These are phyloP conservation scores for Erebia epiphron DNA, from an alignment of 2,888 invertebrate genomes.

Conservation along the genomic window DNA sequence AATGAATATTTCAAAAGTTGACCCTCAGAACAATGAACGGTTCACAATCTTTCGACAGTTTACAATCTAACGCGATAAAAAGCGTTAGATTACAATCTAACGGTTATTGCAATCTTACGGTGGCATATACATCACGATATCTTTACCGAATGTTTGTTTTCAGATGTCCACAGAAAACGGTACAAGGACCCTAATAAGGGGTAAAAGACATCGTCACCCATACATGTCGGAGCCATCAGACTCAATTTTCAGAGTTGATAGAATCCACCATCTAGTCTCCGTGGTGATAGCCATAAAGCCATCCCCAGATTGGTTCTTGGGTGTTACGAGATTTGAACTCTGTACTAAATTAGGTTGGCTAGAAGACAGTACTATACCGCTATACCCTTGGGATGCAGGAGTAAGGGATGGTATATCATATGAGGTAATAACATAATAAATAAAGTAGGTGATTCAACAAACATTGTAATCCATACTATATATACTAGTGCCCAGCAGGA, in stretches of 20 bases:
- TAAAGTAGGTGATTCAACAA: no score
- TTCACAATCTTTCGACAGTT: no score
- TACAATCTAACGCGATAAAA: no score
- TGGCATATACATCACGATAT: no score
- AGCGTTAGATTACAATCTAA: no score
- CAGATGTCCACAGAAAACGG: constrained; percentile 61
- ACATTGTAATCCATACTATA: no score
- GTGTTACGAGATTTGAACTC: constrained; percentile 67
- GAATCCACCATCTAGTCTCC: constrained; percentile 70
- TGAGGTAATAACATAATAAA: constrained; percentile 55
- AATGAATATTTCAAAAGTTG: no score
- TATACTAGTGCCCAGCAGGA: no score
- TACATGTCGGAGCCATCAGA: constrained; percentile 69
- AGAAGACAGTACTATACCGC: constrained; percentile 52
- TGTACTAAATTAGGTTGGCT: constrained; percentile 65
- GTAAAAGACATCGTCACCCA: constrained; percentile 68
- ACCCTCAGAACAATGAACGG: no score
- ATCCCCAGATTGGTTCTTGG: constrained; percentile 77
- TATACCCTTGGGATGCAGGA: constrained; percentile 76
- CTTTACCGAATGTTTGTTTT: constrained; percentile 28
- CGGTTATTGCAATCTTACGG: no score
- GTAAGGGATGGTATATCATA: constrained; percentile 71
- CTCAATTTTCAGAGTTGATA: constrained; percentile 69
- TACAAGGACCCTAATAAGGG: constrained; percentile 70
- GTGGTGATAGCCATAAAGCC: constrained; percentile 69